These are phyloP conservation scores for Julus scanicus DNA, from an alignment of 2,888 invertebrate genomes.

Conservation along the genomic window DNA sequence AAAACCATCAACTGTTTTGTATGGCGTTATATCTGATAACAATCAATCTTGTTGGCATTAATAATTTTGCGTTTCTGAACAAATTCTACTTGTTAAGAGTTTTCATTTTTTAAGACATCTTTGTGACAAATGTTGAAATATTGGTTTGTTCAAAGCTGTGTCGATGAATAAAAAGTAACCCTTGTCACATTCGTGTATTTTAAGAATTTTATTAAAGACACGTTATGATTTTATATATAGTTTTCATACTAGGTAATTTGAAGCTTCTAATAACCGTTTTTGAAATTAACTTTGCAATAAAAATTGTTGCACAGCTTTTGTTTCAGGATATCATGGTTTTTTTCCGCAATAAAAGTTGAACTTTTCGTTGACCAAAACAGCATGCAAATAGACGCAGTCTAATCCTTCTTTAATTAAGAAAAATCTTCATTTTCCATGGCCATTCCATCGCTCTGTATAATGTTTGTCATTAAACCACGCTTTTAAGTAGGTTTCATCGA, in stretches of 20 bases:
- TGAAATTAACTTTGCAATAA: background rate
- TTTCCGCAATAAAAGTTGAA: background rate
- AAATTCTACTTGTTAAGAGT: no score
- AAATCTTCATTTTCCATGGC: background rate
- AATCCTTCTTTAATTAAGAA: conserved; percentile 43
- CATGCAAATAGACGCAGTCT: conserved; percentile 19
- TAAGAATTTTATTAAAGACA: background rate
- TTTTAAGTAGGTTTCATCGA: conserved; percentile 45
- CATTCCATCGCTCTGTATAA: background rate
- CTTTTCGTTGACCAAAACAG: conserved; percentile 35
- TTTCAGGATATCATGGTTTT: background rate
- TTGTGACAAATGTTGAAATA: no score
- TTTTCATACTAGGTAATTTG: background rate
- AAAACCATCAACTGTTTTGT: no score
- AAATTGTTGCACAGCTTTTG: background rate
- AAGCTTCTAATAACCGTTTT: background rate
- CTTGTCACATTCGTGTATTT: background rate
- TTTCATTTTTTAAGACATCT: no score
- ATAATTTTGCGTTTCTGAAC: no score
- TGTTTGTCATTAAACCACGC: conserved; percentile 38
- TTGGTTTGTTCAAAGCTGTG: no score
- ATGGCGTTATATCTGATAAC: no score
- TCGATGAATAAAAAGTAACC: no score
- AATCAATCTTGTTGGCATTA: no score
- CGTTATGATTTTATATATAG: background rate